Evolutionary conservation across 2,113 vertebrate species (phyloP), one percentile per base, ranked within the genome.

Genomic region (Silurus meridionalis): DNA sequence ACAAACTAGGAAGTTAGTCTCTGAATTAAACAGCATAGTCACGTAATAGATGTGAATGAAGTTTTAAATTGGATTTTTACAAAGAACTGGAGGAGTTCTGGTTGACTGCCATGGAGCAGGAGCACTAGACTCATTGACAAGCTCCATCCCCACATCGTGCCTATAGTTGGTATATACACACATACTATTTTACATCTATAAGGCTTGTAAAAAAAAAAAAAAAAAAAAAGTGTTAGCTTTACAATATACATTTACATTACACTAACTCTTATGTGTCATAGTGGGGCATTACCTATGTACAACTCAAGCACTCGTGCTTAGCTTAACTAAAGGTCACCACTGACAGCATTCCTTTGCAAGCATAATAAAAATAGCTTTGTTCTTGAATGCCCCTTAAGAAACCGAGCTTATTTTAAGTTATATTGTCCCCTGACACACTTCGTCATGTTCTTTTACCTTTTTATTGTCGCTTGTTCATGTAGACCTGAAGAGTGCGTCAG

Each of bases 181-280:
- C 88, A 82, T 88, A 84, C 64, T 88, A 83, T 93, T 91, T 92
- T 90, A 93, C 92, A 94, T 91, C 94, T 87, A 82, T 94, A 95
- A 96, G 95, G 94, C 95, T 94, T 95, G 91, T 92, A 91, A 92
- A 92, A 92, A 37, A 37, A 37, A 37, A 37, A 37, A 2, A 37
- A 37, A 2, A 37, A 37, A 37, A 93, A 95, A 94, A 94, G 93
- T 92, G 94, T 95, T 95, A 95, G 93, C 93, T 94, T 92, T 94
- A 95, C 94, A 94, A 92, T 90, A 92, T 90, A 91, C 83, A 95
- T 94, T 91, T 94, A 94, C 92, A 94, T 84, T 86, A 87, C 87
- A 89, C 90, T 89, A 91, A 83, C 66, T 37, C 91, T 89, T 92
- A 87, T 15, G 86, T 91, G 86, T 90, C 90, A 83, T 92, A 79